Evolutionary conservation across 2,797 vertebrate genomes (phyloP), one percentile per base, ranked within the genome.

Genomic region (Sebastes hubbsi): DNA sequence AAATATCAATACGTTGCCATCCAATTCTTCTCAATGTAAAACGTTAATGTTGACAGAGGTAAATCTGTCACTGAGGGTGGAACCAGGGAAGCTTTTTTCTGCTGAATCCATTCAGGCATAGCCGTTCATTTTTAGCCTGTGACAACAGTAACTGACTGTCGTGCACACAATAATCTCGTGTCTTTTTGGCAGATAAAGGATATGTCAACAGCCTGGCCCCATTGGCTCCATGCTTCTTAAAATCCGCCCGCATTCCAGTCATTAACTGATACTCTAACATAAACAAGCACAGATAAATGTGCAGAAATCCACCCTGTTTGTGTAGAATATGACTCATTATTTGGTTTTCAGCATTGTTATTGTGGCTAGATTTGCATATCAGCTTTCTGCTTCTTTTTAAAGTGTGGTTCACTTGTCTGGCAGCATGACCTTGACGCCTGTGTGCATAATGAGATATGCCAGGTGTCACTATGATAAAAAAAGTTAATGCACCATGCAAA

Each of bases 141-240:
- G 67, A 65, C 73, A 75, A 62, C 46, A 78, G 71, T 54, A 84
- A 62, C 73, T 67, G 34, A 49, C 78, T 87, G 85, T 61, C 67
- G 81, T 84, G 71, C 77, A 73, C 30, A 34, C 22, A 65, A 55
- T 87, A 88, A 93, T 85, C 86, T 89, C 8, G 22, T 56, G 75
- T 79, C 38, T 72, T 78, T 30, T 77, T 78, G 60, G 38, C 73
- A 68, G 49, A 82, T 77, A 24, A 38, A 63, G 81, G 77, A 81
- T 85, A 88, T 80, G 71, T 90, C 83, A 90, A 83, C 81, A 88
- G 62, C 63, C 24, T 46, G 12, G 42, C 71, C 25, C 66, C 42
- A 22, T 34, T 32, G 58, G 36, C 63, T 67, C 22, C 56, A 69
- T 3, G 16, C 29, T 54, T 59, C 72, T 72, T 52, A 46, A 72